phyloP scores from a whole-genome alignment of 2,888 invertebrate species.

The Criorhina ranunculi region DNA sequence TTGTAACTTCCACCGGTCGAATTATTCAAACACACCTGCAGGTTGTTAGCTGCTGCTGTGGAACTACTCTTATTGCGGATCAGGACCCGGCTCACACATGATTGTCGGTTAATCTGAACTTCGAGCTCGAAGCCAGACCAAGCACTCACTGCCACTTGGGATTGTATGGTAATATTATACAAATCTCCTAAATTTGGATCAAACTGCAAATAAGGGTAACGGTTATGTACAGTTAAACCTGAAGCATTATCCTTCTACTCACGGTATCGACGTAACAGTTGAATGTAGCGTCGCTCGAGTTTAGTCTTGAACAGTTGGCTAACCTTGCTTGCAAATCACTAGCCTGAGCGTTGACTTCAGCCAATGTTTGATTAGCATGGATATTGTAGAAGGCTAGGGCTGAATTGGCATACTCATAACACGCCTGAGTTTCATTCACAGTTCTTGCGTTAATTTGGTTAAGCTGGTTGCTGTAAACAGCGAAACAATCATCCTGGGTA shows the following conservation, averaged over 20 bases:
- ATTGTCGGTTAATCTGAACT: not conserved
- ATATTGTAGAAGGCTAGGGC: not conserved
- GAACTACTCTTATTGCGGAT: constrained; percentile 17
- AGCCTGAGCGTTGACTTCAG: not conserved
- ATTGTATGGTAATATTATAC: constrained; percentile 13
- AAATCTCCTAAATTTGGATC: constrained; percentile 13
- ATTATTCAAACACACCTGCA: constrained; percentile 26
- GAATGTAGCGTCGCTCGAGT: not conserved
- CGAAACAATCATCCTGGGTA: constrained; percentile 1
- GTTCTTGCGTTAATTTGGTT: constrained; percentile 17
- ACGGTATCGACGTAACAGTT: constrained; percentile 20
- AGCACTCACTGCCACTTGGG: constrained; percentile 3
- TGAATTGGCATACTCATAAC: not conserved
- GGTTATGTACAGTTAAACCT: too few relatives aligned
- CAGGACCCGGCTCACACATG: constrained; percentile 3
- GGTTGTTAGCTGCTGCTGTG: not conserved
- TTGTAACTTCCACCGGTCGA: not conserved
- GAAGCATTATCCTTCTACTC: not conserved
- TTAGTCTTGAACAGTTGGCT: not conserved
- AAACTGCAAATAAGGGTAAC: constrained; percentile 17
- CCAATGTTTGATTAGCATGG: not conserved
- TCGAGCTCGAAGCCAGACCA: not conserved
- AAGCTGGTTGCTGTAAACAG: not conserved
- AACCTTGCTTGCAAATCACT: constrained; percentile 1
- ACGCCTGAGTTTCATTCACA: constrained; percentile 5